A percentile compares a stretch with the other conserved stretches of the same genome.
These are phyloP conservation scores for Neuroscelio doddi DNA, from an alignment of 2,888 invertebrate genomes.

Conservation along the genomic window DNA sequence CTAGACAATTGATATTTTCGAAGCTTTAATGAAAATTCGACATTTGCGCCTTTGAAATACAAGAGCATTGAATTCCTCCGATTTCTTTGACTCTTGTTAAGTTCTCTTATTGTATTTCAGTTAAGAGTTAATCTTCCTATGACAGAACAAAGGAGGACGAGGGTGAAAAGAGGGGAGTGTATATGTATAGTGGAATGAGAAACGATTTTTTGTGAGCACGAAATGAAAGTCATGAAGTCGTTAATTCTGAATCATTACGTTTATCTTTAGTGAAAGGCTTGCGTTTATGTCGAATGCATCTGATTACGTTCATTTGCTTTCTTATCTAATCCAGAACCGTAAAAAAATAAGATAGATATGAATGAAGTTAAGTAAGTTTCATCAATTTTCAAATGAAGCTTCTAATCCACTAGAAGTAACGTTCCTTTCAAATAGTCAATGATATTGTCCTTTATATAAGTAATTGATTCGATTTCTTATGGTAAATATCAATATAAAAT, in stretches of 20 bases:
- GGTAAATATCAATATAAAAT: no score
- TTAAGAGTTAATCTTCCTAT: slow-evolving; percentile 45
- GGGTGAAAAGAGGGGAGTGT: slow-evolving; percentile 21
- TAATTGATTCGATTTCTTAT: no score
- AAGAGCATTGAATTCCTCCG: slow-evolving; percentile 56
- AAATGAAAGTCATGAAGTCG: slow-evolving; percentile 59
- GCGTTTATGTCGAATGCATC: slow-evolving; percentile 56
- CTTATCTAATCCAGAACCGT: slow-evolving; percentile 7
- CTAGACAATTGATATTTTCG: slow-evolving; percentile 13
- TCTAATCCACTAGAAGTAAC: no score
- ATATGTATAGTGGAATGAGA: slow-evolving; percentile 35
- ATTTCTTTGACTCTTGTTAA: slow-evolving; percentile 54
- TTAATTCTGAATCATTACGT: slow-evolving; percentile 57
- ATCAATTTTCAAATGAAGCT: background rate
- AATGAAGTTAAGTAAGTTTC: background rate
- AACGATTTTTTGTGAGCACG: slow-evolving; percentile 57
- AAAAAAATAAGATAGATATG: background rate
- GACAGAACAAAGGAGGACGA: slow-evolving; percentile 32
- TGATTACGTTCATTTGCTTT: slow-evolving; percentile 59
- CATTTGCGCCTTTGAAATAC: slow-evolving; percentile 57
- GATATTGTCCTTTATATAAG: no score
- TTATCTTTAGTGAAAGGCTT: slow-evolving; percentile 36
- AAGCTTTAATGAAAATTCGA: slow-evolving; percentile 66
- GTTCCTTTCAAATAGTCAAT: no score
- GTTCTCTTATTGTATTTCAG: slow-evolving; percentile 33